Percentiles rank a stretch among this genome's conserved stretches.
phyloP scores from a whole-genome alignment of 2,888 invertebrate genomes.

The Ptilodon capucinus region DNA sequence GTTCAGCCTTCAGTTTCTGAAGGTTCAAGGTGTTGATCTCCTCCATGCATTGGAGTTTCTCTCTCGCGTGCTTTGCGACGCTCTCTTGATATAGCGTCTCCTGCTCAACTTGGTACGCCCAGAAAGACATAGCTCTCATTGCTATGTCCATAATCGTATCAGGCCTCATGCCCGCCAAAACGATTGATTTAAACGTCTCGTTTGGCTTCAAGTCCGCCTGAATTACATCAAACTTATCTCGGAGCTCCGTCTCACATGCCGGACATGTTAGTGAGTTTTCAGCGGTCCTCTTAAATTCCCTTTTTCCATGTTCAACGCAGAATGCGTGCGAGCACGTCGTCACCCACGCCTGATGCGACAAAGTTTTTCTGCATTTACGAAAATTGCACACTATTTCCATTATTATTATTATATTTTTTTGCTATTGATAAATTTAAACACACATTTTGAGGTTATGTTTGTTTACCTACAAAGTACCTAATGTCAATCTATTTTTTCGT shows the following conservation, averaged over 20 bases:
- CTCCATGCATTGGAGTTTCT: conserved; percentile 72
- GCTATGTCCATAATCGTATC: conserved; percentile 80
- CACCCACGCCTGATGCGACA: conserved; percentile 76
- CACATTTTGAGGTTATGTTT: conserved; percentile 11
- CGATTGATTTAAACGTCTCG: conserved; percentile 79
- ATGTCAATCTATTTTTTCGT: conserved; percentile 1
- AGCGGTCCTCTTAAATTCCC: conserved; percentile 70
- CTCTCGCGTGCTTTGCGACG: conserved; percentile 70
- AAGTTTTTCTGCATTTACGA: conserved; percentile 74
- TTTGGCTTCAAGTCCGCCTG: conserved; percentile 77
- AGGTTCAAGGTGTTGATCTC: conserved; percentile 70
- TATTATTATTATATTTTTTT: not conserved
- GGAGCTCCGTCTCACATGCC: conserved; percentile 74
- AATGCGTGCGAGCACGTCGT: conserved; percentile 82
- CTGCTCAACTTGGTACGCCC: conserved; percentile 80
- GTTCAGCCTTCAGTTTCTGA: conserved; percentile 74
- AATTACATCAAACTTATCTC: conserved; percentile 78
- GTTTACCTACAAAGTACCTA: conserved; percentile 5
- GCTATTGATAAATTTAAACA: too few relatives aligned
- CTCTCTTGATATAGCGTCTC: conserved; percentile 77
- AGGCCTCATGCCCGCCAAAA: conserved; percentile 78
- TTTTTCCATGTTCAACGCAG: conserved; percentile 79
- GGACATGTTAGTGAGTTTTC: conserved; percentile 75
- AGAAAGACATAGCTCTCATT: conserved; percentile 80
- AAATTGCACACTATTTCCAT: conserved; percentile 79